phyloP scores from a whole-genome alignment of 2,888 invertebrate genomes.

The Lasioglossum lativentre region DNA sequence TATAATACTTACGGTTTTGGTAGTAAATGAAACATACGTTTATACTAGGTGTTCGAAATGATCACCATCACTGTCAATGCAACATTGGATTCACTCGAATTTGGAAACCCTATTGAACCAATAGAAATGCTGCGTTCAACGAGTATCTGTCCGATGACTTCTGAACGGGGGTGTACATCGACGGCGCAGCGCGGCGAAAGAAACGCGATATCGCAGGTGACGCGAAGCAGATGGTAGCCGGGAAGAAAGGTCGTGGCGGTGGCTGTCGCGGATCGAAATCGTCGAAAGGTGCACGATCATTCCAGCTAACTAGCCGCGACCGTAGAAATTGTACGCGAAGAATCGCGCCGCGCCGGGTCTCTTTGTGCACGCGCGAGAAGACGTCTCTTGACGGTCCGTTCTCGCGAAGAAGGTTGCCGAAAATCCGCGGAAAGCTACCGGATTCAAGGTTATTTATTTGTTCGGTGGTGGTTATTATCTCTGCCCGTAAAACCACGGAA shows the following conservation, averaged over 20 bases:
- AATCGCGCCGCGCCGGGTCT: neutral
- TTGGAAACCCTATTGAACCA: too few relatives aligned
- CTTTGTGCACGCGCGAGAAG: neutral
- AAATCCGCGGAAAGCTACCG: constrained; percentile 25
- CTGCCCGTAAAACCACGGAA: constrained; percentile 39
- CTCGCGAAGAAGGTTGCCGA: neutral
- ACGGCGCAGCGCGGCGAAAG: neutral
- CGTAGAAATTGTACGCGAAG: constrained; percentile 13
- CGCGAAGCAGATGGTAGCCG: constrained; percentile 51
- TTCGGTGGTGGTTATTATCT: constrained; percentile 32
- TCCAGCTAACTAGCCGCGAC: constrained; percentile 34
- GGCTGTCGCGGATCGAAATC: neutral
- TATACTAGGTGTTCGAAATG: too few relatives aligned
- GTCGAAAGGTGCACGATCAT: constrained; percentile 49
- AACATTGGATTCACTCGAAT: too few relatives aligned
- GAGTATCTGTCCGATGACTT: too few relatives aligned
- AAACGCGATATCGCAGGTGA: constrained; percentile 27
- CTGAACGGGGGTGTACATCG: neutral
- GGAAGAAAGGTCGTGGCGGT: neutral
- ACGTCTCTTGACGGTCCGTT: neutral
- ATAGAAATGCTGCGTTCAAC: too few relatives aligned
- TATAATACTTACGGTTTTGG: too few relatives aligned
- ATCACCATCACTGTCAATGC: too few relatives aligned
- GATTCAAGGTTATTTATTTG: constrained; percentile 25
- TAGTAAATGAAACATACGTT: too few relatives aligned